Percentiles rank a stretch among this genome's conserved stretches.
Conservation (phyloP, 2,888 invertebrate species). For the Torymus tubicola region DNA sequence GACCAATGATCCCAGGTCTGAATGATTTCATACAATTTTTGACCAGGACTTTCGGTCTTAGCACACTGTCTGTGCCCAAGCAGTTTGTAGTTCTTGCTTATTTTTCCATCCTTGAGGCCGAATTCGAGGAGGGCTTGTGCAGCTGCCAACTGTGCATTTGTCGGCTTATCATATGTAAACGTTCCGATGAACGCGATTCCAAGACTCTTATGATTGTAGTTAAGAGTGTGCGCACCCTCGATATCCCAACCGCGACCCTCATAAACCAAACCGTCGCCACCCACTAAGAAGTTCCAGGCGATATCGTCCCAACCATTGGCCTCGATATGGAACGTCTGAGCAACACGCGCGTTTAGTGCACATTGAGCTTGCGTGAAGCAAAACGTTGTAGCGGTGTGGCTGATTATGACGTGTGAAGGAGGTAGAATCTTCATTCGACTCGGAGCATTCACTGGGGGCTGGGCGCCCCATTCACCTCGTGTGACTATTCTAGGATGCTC, state of each 20-base stretch:
- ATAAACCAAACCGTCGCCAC: constrained; percentile 87
- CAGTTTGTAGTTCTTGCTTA: constrained; percentile 82
- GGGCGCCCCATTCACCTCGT: too few relatives aligned
- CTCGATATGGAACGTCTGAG: constrained; percentile 78
- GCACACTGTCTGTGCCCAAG: constrained; percentile 82
- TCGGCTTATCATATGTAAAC: constrained; percentile 77
- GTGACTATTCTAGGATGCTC: too few relatives aligned
- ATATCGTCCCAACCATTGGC: constrained; percentile 76
- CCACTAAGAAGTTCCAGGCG: constrained; percentile 86
- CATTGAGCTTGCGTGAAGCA: too few relatives aligned
- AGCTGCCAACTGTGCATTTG: constrained; percentile 59
- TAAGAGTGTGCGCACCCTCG: constrained; percentile 82
- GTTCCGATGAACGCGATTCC: constrained; percentile 86
- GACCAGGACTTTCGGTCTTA: constrained; percentile 84
- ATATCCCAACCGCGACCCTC: constrained; percentile 86
- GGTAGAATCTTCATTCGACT: too few relatives aligned
- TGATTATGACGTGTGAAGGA: too few relatives aligned
- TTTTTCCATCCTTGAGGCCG: constrained; percentile 81
- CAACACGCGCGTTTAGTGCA: constrained; percentile 59
- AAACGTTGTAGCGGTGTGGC: too few relatives aligned
- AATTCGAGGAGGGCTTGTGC: constrained; percentile 80
- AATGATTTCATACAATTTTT: constrained; percentile 81
- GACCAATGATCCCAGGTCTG: constrained; percentile 78
- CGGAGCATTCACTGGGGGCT: too few relatives aligned
- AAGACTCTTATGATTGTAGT: constrained; percentile 82